Evolutionary conservation across 2,113 vertebrate species (phyloP), one percentile per base, ranked within the genome.

Genomic region (Apodemus speciosus): DNA sequence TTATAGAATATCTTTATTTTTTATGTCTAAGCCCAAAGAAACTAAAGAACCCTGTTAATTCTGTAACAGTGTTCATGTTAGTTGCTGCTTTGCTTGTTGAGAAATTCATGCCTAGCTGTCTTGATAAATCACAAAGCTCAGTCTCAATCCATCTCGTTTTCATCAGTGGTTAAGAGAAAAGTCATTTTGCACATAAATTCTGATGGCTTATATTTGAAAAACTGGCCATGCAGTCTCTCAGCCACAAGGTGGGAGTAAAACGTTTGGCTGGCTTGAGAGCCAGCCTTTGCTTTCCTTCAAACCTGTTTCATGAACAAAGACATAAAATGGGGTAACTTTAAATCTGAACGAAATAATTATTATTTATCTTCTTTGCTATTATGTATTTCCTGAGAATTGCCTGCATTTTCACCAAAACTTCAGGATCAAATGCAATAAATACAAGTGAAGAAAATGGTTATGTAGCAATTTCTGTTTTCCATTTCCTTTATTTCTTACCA

Each of bases 241-340:
- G 72, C 97, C 97, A 97, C 97, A 97, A 97, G 97, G 96, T 96
- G 97, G 97, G 94, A 96, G 96, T 96, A 97, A 91, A 97, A 97
- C 56, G 58, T 96, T 93, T 96, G 91, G 90, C 27, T 93, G 95
- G 94, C 27, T 93, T 92, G 68, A 76, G 85, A 90, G 72, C 86
- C 72, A 89, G 72, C 83, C 89, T 93, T 95, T 8, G 49, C 49
- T 96, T 89, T 46, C 23, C 23, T 21, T 49, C 15, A 38, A 10
- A 72, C 58, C 60, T 90, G 69, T 86, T 85, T 20, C 49, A 27
- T 95, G 95, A 97, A 97, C 95, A 97, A 97, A 97, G 95, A 89
- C 95, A 81, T 76, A 84, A 94, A 88, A 56, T 14, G 79, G 35
- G 16, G 1, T 80, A 94, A 79, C 75, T 89, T 94, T 84, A 92